A percentile compares a stretch with the other conserved stretches of the same genome.
Conservation (phyloP, 2,113 vertebrate species). For the Prinia subflava region DNA sequence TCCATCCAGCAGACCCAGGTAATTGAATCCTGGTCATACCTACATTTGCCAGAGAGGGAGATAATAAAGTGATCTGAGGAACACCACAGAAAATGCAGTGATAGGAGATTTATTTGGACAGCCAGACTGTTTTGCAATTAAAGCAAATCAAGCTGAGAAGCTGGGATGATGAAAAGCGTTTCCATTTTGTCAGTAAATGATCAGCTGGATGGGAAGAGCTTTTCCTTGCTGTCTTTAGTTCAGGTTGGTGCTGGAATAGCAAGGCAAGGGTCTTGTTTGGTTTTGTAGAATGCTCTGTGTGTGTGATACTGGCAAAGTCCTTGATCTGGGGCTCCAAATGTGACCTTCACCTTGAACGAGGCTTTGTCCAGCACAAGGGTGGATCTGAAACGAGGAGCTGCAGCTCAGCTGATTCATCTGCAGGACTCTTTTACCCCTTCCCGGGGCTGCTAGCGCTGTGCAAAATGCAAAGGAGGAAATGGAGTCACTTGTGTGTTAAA, state of each 20-base stretch:
- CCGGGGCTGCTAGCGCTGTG: not conserved
- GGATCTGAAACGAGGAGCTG: not conserved
- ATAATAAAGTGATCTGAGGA: not conserved
- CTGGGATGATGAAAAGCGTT: not conserved
- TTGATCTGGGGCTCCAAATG: not conserved
- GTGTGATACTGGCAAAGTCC: accelerated
- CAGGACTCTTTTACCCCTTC: not conserved
- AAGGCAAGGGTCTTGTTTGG: accelerated
- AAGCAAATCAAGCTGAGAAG: not conserved
- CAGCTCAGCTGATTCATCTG: not conserved
- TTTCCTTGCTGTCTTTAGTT: not conserved
- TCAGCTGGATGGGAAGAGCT: not conserved
- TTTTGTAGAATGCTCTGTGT: accelerated
- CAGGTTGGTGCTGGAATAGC: not conserved
- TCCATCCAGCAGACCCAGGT: not conserved
- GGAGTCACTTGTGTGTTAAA: constrained; percentile 9
- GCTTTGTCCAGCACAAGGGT: not conserved
- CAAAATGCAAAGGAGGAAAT: not conserved
- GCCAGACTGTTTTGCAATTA: not conserved
- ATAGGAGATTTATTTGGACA: not conserved
- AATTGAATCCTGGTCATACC: not conserved
- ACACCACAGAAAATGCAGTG: not conserved
- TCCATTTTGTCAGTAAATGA: not conserved
- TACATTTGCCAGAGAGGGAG: not conserved
- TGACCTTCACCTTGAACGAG: not conserved